These are phyloP conservation scores for Neotoxoptera formosana DNA, from an alignment of 1,140 invertebrate genomes.

Conservation along the genomic window DNA sequence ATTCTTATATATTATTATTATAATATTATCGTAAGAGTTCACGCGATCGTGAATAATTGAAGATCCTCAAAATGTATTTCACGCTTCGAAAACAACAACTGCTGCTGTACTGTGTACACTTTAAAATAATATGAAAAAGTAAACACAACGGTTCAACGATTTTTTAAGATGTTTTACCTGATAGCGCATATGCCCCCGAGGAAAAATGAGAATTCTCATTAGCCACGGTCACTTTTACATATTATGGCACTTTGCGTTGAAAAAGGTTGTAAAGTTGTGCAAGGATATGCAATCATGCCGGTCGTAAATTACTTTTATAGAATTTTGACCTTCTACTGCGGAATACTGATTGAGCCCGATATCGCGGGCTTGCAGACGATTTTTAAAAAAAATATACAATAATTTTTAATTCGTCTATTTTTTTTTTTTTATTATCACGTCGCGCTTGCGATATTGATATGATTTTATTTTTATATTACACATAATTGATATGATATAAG, in stretches of 20 bases:
- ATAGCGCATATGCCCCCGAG: not conserved
- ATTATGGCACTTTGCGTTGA: constrained; percentile 30
- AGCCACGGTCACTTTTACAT: not conserved
- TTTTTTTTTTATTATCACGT: not conserved
- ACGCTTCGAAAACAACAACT: not conserved
- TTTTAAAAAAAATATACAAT: not conserved
- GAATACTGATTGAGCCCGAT: not conserved
- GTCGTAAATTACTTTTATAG: constrained; percentile 35
- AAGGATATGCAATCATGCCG: not conserved
- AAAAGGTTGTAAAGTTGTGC: constrained; percentile 19
- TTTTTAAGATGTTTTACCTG: not conserved
- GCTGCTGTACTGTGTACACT: not conserved
- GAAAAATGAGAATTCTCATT: constrained; percentile 45
- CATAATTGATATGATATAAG: not conserved
- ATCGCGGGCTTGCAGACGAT: not conserved
- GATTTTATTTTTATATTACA: not conserved
- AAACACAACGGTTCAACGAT: not conserved
- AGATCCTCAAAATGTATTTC: not conserved
- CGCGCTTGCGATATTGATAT: not conserved
- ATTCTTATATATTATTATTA: not conserved
- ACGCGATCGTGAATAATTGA: not conserved
- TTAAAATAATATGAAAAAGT: not conserved
- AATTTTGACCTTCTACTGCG: not conserved
- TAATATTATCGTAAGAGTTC: not conserved
- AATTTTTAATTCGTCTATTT: not conserved